phyloP scores from a whole-genome alignment of 2,113 vertebrate genomes.

The Connochaetes taurinus region DNA sequence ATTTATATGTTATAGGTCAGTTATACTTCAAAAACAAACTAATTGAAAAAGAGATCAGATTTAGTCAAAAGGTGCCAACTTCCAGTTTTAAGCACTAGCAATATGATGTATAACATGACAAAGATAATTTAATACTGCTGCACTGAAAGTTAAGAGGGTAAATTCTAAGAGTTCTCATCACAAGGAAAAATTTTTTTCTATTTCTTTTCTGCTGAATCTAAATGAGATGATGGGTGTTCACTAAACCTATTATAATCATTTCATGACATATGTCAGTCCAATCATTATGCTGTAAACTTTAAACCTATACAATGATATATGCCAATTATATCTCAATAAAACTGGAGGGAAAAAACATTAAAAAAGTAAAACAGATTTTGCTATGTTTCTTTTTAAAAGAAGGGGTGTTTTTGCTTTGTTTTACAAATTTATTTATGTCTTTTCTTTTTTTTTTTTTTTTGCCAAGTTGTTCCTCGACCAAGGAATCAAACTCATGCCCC shows the following conservation, averaged over 20 bases:
- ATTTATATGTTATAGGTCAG: background rate
- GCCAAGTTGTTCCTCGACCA: background rate
- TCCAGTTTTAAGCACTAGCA: background rate
- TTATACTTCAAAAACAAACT: background rate
- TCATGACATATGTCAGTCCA: background rate
- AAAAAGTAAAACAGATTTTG: background rate
- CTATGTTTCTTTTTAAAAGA: background rate
- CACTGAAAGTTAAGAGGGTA: background rate
- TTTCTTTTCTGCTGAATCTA: background rate
- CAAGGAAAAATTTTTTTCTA: background rate
- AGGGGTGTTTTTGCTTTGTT: background rate
- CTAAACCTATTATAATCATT: background rate
- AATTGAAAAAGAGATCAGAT: background rate
- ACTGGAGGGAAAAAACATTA: background rate
- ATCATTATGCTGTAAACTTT: background rate
- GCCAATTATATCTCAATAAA: background rate
- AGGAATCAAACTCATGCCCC: background rate
- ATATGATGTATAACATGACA: background rate
- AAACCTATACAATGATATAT: background rate
- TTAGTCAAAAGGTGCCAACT: background rate
- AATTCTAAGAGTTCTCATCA: background rate
- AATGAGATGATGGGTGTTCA: background rate
- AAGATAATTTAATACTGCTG: background rate
- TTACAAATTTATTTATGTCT: background rate
- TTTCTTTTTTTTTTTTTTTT: background rate